Evolutionary conservation across 64 coral and sea anemone species (phyloP).

Genomic region (Stichodactyla mertensii): DNA sequence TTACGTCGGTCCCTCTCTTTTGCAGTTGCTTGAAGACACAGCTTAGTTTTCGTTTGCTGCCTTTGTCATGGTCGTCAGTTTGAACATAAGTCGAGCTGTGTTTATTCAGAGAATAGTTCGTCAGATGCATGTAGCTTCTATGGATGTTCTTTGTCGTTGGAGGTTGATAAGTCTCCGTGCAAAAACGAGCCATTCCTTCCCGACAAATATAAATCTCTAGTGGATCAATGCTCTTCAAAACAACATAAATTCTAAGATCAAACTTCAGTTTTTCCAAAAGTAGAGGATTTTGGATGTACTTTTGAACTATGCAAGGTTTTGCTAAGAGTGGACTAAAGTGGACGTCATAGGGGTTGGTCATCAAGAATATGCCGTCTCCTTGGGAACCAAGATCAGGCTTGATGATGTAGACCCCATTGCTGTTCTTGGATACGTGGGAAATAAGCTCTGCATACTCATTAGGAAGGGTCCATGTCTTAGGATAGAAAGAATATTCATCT

Average conservation of each 20-base stretch:
- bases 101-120: constrained; percentile 88
- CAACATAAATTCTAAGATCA: constrained; percentile 90
- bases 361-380: constrained; percentile 79
- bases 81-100: constrained; percentile 73
- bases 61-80: constrained; percentile 61
- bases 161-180: constrained; percentile 68
- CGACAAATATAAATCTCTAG: constrained; percentile 79
- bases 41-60: constrained; percentile 83
- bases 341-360: constrained; percentile 57
- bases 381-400: constrained; percentile 87
- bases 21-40: constrained; percentile 75
- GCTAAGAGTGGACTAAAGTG: constrained; percentile 44
- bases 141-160: constrained; percentile 69
- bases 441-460: constrained; percentile 67
- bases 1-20: constrained; percentile 52
- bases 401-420: constrained; percentile 53
- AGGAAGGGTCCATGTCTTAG: constrained; percentile 85
- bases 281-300: constrained; percentile 69
- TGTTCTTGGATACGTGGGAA: constrained; percentile 23
- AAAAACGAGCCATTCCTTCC: constrained; percentile 87
- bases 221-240: constrained; percentile 75
- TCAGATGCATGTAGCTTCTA: constrained; percentile 83
- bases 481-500: constrained; percentile 76
- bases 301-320: constrained; percentile 69
- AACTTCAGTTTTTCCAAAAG: constrained; percentile 91